Evolutionary conservation across 2,888 invertebrate genomes (phyloP), one percentile per base, ranked within the genome.

Genomic region (Pachydiplax longipennis): DNA sequence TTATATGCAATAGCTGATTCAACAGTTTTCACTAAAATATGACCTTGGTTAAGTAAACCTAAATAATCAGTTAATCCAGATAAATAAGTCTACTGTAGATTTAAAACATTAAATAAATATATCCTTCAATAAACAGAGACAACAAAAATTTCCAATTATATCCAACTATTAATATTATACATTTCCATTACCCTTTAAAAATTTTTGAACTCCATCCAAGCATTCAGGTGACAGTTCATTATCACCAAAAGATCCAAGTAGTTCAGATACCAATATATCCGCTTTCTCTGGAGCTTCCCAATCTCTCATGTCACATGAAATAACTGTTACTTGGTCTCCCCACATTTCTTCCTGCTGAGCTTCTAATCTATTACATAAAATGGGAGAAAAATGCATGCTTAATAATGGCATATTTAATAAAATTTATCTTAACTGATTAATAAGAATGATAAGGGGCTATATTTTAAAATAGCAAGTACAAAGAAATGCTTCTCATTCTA

Each of bases 141-240:
- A 48, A 53, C 53, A 53, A 53, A 53, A 1, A 53, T 53, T 53
- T n/a, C 6, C 1, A 44, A 48, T 31, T 6, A 91, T 73, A 31
- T 25, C 87, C 58, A 31, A 48, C 65, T 91, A 10, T 73, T 73
- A 12, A 31, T 65, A 12, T 25, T 10, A 73, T 73, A 1, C 4
- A 6, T 31, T 3, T 73, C 0, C 18, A 90, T 91, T 92, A 95
- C 95, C 95, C 94, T 97, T 97, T 8, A 99, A 94, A 92, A 98
- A 96, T 73, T 97, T 96, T 92, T 98, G 97, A 3, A 98, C 99
- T 3, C 99, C 99, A 94, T 99, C 99, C 90, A 99, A 95, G 94
- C 99, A 99, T 94, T 99, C 99, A 0, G 99, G 99, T 0, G 99
- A 99, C 18, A 99, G 95, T 94, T 99, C 99, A 94, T 99, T 99